phyloP scores from a whole-genome alignment of 2,888 invertebrate species.

The Cenopis cana region DNA sequence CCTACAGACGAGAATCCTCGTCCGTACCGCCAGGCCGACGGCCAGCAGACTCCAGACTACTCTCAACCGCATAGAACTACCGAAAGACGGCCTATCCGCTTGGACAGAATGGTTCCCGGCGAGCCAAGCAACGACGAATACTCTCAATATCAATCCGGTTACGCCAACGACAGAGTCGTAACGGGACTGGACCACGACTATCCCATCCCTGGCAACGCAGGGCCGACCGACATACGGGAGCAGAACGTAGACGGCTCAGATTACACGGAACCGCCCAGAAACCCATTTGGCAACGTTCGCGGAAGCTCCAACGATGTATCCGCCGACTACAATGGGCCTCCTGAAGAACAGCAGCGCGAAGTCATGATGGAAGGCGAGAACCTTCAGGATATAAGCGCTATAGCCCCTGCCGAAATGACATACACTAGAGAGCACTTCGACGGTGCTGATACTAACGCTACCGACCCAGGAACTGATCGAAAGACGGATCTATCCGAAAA shows the following conservation, averaged over 20 bases:
- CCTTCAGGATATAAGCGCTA: constrained; percentile 74
- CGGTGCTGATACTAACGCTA: constrained; percentile 70
- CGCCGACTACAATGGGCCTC: constrained; percentile 60
- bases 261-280: constrained; percentile 66
- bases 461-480: constrained; percentile 60
- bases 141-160: constrained; percentile 69
- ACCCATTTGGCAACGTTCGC: constrained; percentile 62
- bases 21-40: constrained; percentile 77
- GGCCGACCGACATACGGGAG: constrained; percentile 69
- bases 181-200: constrained; percentile 83
- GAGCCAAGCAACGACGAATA: constrained; percentile 84
- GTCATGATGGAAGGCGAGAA: constrained; percentile 86
- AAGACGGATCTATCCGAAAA: constrained; percentile 66
- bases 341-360: constrained; percentile 79
- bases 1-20: constrained; percentile 66
- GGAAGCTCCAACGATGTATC: constrained; percentile 59
- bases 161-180: constrained; percentile 80
- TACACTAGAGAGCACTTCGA: constrained; percentile 81
- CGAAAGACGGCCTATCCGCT: constrained; percentile 81
- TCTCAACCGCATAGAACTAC: constrained; percentile 62
- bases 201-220: constrained; percentile 61
- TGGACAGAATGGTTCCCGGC: constrained; percentile 87
- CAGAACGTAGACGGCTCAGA: constrained; percentile 80
- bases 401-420: constrained; percentile 67
- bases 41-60: constrained; percentile 70